Base-by-base conservation (phyloP, 2,888 invertebrate genomes). In the Nymphalis urticae region DNA sequence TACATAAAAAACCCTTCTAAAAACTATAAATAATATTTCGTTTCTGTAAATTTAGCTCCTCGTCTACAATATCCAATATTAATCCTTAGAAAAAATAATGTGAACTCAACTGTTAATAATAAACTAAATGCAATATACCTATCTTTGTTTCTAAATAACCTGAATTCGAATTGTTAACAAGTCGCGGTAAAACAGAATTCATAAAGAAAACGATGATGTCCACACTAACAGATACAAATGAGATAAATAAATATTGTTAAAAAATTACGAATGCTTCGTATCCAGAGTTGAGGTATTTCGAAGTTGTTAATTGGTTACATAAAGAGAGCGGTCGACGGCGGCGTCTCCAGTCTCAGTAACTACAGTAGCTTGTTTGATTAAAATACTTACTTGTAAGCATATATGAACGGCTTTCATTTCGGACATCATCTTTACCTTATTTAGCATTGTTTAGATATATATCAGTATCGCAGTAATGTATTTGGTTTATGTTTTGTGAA, bases 221-320 rank as follows among this genome's bases (percentile, higher is more conserved):
- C 62, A 66, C 56, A 59, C 72, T 66, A 66, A 73, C 72, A 73
- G 72, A 73, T 56, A 58, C 59, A 27, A 75, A 74, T 68, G 63
- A 72, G 66, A 59, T 67, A 67, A 63, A 58, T 71, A 66, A 75
- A 75, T 68, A 73, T 61, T 69, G 70, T 73, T 73, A 75, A 72
- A 74, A 71, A 74, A 75, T 75, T 75, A 78, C 74, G 74, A 74
- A 72, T 72, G 67, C 50, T 64, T 81, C 81, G 81, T 79, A 79
- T 77, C 79, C 73, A 56, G 27, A 32, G n/a, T 19, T 75, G 77
- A 74, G 79, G 78, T 77, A 79, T 80, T 76, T 79, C 79, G 76
- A 74, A 76, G 72, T 72, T 75, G 87, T 77, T 88, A 89, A 89
- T 85, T 83, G 80, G 72, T 80, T 83, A 76, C 75, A 80, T 84